Conservation (phyloP, 92 coral and sea anemone species). For the Desmophyllum pertusum region DNA sequence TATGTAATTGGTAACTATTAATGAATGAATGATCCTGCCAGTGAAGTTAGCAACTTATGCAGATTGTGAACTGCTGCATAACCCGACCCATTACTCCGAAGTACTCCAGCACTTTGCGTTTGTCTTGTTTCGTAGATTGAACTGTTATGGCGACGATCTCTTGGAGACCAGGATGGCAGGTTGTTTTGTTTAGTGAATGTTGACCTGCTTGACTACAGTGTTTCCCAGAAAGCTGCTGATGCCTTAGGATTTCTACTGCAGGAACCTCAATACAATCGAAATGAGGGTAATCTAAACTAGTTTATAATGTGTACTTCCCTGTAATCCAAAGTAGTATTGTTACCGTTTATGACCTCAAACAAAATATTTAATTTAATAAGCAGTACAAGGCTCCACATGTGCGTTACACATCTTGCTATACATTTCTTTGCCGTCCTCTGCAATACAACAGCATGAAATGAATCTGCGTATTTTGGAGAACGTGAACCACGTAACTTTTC, state of each 20-base stretch:
- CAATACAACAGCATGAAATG: too few species aligned
- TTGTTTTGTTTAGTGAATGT: slow-evolving; percentile 87
- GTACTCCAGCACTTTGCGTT: neutral
- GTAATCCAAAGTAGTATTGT: too few species aligned
- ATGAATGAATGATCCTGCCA: too few species aligned
- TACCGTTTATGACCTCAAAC: too few species aligned
- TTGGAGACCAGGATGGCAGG: slow-evolving; percentile 66
- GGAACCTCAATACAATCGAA: slow-evolving; percentile 36
- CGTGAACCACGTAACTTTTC: too few species aligned
- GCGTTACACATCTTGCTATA: too few species aligned
- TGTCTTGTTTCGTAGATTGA: slow-evolving; percentile 59
- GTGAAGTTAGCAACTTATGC: too few species aligned
- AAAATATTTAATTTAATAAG: too few species aligned
- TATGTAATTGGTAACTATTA: neutral
- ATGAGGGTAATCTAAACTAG: slow-evolving; percentile 43
- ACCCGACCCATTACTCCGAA: neutral
- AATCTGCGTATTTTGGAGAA: too few species aligned
- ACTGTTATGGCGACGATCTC: slow-evolving; percentile 89
- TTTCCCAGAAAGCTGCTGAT: slow-evolving; percentile 78
- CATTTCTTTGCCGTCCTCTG: too few species aligned
- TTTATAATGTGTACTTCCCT: neutral
- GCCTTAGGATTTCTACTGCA: slow-evolving; percentile 52
- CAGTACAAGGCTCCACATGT: too few species aligned
- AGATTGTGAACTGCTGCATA: neutral
- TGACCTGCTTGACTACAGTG: slow-evolving; percentile 72